Percentiles rank a stretch among this genome's conserved stretches.
Evolutionary conservation across 2,797 vertebrate species (phyloP).

Genomic region (Ammospiza maritima): DNA sequence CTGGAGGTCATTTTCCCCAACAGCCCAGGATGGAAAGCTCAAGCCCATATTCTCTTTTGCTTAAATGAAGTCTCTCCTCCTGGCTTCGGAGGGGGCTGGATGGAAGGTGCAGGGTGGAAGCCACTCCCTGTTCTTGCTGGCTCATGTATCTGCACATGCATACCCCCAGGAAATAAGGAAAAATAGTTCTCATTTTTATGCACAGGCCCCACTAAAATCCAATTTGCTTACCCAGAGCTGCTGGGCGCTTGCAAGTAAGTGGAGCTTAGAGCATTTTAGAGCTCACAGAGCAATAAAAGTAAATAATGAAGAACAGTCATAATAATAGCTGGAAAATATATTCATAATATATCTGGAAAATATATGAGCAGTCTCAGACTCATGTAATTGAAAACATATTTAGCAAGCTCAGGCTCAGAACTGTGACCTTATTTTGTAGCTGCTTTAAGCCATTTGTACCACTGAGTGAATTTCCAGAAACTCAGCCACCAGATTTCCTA

Average conservation of each 20-base stretch:
- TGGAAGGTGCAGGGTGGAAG: not conserved
- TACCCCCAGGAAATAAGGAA: not conserved
- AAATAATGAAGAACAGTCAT: constrained; percentile 2
- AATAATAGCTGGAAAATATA: constrained; percentile 23
- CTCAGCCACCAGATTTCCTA: not conserved
- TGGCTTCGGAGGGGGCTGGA: rapidly evolving
- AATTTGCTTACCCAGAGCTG: not conserved
- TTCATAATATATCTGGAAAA: constrained; percentile 9
- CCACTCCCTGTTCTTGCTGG: not conserved
- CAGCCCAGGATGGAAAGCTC: not conserved
- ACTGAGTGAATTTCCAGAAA: not conserved
- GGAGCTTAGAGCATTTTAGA: not conserved
- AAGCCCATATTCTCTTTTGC: not conserved
- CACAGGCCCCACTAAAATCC: not conserved
- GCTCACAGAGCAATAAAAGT: not conserved
- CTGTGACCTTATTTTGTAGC: not conserved
- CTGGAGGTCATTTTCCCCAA: not conserved
- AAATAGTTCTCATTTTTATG: not conserved
- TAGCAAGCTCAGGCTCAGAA: not conserved
- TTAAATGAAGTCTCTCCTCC: not conserved
- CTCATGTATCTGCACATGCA: not conserved
- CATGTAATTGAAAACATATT: constrained; percentile 16
- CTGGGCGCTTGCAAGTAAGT: not conserved
- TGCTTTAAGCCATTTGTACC: not conserved
- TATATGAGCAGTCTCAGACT: not conserved